phyloP scores from a whole-genome alignment of 2,888 invertebrate genomes.

The Eugnorisma glareosa region DNA sequence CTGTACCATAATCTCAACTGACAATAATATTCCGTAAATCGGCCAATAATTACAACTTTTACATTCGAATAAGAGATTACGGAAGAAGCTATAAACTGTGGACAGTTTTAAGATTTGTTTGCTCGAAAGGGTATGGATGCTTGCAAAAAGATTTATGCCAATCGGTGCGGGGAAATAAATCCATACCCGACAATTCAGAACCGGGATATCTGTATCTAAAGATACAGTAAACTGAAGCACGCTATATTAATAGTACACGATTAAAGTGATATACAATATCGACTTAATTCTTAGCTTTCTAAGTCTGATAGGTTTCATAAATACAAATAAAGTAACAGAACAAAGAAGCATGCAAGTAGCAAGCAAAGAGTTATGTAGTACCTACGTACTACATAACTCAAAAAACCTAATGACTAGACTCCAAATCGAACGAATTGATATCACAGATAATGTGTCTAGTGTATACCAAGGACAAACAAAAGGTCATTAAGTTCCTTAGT shows the following conservation, averaged over 20 bases:
- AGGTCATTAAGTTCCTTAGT: background rate
- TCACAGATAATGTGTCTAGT: background rate
- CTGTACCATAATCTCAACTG: slow-evolving; percentile 6
- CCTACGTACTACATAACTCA: background rate
- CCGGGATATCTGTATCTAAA: too few species aligned
- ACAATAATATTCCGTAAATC: too few species aligned
- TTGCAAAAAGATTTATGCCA: background rate
- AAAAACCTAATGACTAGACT: background rate
- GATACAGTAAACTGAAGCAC: too few species aligned
- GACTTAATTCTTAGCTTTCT: background rate
- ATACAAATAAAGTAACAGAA: background rate
- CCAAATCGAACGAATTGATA: background rate
- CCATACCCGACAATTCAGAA: background rate
- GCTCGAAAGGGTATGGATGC: background rate
- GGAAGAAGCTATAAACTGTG: background rate
- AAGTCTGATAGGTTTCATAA: background rate
- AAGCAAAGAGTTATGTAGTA: too few species aligned
- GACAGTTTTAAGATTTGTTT: background rate
- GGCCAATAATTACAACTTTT: too few species aligned
- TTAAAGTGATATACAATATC: background rate
- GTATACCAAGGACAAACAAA: slow-evolving; percentile 18
- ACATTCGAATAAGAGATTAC: too few species aligned
- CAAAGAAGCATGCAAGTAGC: too few species aligned
- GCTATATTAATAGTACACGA: too few species aligned
- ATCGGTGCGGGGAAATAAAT: background rate